A percentile compares a stretch with the other conserved stretches of the same genome.
phyloP scores from a whole-genome alignment of 2,797 vertebrate species.

The Myioborus melanocephalus region DNA sequence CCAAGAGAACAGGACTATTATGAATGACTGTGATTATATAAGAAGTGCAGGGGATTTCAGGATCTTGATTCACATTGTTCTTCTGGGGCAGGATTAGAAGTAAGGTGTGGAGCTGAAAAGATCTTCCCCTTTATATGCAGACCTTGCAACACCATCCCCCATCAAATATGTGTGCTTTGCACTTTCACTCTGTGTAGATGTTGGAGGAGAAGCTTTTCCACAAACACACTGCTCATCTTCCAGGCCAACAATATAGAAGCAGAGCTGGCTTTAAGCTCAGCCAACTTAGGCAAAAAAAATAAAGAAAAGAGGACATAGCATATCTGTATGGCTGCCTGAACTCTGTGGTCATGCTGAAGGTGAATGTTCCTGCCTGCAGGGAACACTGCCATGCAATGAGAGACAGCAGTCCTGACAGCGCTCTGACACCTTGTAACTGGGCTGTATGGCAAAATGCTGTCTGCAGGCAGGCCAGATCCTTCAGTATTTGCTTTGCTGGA shows the following conservation, averaged over 20 bases:
- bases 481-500: background rate
- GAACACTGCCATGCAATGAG: background rate
- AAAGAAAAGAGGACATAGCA: fast-evolving
- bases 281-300: background rate
- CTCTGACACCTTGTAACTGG: background rate
- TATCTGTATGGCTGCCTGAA: background rate
- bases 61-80: background rate
- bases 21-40: background rate
- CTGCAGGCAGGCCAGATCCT: background rate
- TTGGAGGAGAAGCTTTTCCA: background rate
- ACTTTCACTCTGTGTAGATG: background rate
- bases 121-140: background rate
- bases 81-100: background rate
- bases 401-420: background rate
- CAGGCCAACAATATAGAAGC: background rate
- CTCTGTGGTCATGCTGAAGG: fast-evolving
- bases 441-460: background rate
- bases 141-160: background rate
- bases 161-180: background rate
- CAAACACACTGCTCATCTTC: background rate
- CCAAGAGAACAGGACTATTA: background rate
- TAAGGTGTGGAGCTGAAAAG: background rate
- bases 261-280: background rate
- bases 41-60: background rate
- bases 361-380: background rate